These are phyloP conservation scores for Cosmia pyralina DNA, from an alignment of 2,888 invertebrate species.

Conservation along the genomic window DNA sequence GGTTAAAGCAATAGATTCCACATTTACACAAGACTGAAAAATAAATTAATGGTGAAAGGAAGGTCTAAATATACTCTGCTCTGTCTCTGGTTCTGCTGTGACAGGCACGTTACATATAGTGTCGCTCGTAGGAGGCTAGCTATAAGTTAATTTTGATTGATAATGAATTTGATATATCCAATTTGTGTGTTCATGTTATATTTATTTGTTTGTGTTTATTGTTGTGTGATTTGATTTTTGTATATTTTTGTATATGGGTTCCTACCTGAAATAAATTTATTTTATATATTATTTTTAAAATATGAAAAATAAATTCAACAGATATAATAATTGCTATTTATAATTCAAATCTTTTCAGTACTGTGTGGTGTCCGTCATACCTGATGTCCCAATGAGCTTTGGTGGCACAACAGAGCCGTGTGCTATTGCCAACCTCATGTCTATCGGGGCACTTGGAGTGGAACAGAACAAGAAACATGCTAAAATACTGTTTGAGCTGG, in stretches of 20 bases:
- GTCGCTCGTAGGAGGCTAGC: no score
- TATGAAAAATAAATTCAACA: not conserved
- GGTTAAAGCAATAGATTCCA: not conserved
- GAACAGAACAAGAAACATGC: constrained; percentile 92
- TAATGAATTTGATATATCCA: no score
- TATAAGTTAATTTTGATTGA: no score
- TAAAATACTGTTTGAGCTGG: constrained; percentile 89
- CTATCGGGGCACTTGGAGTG: constrained; percentile 92
- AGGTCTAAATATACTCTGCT: no score
- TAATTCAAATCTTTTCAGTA: constrained; percentile 84
- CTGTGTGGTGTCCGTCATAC: constrained; percentile 90
- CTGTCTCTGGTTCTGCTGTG: rapidly evolving
- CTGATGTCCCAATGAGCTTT: constrained; percentile 91
- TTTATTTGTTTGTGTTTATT: no score
- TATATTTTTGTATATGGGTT: no score
- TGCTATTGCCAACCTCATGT: constrained; percentile 91
- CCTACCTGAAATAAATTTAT: no score
- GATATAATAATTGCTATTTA: not conserved
- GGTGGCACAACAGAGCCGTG: constrained; percentile 92
- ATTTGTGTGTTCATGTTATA: no score
- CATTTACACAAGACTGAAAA: not conserved
- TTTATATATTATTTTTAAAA: no score
- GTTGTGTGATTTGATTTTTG: no score
- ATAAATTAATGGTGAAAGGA: not conserved
- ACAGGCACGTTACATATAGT: no score